These are phyloP conservation scores for Montipora capricornis DNA, from an alignment of 64 coral and sea anemone genomes.

Conservation along the genomic window DNA sequence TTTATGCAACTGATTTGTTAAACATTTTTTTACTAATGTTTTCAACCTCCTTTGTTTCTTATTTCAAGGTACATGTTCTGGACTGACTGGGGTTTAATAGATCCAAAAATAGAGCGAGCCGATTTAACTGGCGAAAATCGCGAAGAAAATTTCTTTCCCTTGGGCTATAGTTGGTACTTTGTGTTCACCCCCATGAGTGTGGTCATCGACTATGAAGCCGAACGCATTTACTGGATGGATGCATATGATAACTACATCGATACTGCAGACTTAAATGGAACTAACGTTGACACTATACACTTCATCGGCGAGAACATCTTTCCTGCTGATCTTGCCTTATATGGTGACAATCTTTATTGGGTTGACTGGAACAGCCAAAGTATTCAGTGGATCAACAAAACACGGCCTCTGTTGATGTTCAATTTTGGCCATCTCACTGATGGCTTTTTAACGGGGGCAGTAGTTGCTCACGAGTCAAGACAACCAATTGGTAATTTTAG, in stretches of 20 bases:
- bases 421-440: background rate
- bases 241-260: conserved; percentile 42
- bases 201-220: conserved; percentile 41
- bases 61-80: conserved; percentile 51
- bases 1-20: too few relatives aligned
- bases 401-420: background rate
- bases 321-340: conserved; percentile 52
- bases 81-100: conserved; percentile 38
- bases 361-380: conserved; percentile 1
- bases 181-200: conserved; percentile 19
- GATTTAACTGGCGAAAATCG: conserved; percentile 50
- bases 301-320: background rate
- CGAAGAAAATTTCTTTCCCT: background rate
- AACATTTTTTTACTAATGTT: too few relatives aligned
- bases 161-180: background rate
- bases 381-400: conserved; percentile 29
- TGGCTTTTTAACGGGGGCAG: background rate
- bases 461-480: conserved; percentile 32
- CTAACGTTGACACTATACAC: background rate
- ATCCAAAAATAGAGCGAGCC: conserved; percentile 57
- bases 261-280: conserved; percentile 34
- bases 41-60: background rate
- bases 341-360: conserved; percentile 36
- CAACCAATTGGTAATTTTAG: conserved; percentile 42
- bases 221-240: conserved; percentile 39